Base-by-base conservation (phyloP, 2,113 vertebrate genomes). In the Columbina picui region DNA sequence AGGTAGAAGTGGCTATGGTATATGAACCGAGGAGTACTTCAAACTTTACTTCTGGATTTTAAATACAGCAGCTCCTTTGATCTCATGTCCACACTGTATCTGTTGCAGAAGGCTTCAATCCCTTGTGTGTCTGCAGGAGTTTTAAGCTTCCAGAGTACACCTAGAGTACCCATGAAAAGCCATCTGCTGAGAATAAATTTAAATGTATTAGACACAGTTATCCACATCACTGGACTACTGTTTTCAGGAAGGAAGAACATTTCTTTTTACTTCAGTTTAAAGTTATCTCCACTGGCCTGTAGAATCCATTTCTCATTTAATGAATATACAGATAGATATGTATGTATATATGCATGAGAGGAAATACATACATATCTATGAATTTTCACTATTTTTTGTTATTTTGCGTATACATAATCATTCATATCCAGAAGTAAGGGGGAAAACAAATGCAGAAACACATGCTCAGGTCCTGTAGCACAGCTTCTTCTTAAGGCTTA, bases 301-400 rank as follows among this genome's bases (percentile, higher is more conserved):
- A 73, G 23, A 53, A 85, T 45, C 19, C 12, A 63, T 69, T 85
- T 85, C 29, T 73, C 2, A 0, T 36, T 20, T 38, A 19, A 71
- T 17, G 3, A 30, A 52, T 36, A 36, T 34, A 49, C 6, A 26
- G 12, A 22, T 6, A 41, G 4, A 23, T 32, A 34, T 2, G 2
- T 8, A 45, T 14, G 5, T 32, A 59, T 38, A 20, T 22, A 55
- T 27, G 2, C 7, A 32, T 19, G 10, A 6, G 27, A 3, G 8
- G 4, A 3, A 9, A 39, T 43, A 20, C 1, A 36, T 32, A 22
- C 6, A 26, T 11, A 26, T 45, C 2, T 7, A 4, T 29, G 2
- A 4, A 26, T 60, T 68, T 75, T 50, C 13, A 12, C 59, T 60
- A 27, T 19, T 56, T 55, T 34, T 27, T 26, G 16, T 21, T 12